Evolutionary conservation across 1,140 invertebrate genomes (phyloP), one percentile per base, ranked within the genome.

Genomic region (Drosophila subpulchrella): DNA sequence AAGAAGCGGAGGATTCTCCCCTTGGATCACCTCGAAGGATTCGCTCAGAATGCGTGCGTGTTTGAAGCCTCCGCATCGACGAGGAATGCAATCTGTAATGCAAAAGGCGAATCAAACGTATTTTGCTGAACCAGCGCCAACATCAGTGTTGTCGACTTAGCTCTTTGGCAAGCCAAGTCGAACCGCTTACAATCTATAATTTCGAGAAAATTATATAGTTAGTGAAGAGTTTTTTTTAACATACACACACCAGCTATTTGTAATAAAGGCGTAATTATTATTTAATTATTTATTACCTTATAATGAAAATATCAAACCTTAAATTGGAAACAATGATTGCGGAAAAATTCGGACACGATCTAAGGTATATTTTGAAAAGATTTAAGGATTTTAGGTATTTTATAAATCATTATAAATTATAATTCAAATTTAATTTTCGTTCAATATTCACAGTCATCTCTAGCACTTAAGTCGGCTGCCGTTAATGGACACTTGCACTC

Each of bases 31-130:
- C 38, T 24, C 55, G 27, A 42, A 53, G 60, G 50, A n/a, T 47
- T 57, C 24, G 20, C 36, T 51, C 63, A n/a, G 67, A 71, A 71
- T 71, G 51, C 84, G 78, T 65, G 74, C 63, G 60, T 58, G 48
- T 44, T 57, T 51, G 60, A 75, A 75, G 72, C 48, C 51, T 75
- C 30, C 38, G 36, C 53, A 75, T 75, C 53, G 54, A 54, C 34
- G 39, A 47, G 65, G 57, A 88, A 88, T 88, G 83, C 84, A 88
- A 89, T 89, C 80, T 81, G 84, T 75, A 88, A 88, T 89, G 84
- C 84, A 88, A 88, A 88, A 80, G 84, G 73, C 80, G 72, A 89
- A 75, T 82, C 62, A 59, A 68, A 61, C 58, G 60, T 65, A 86
- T 60, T 85, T 85, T 81, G 68, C 77, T 66, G 77, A 84, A 62